phyloP scores from a whole-genome alignment of 2,113 vertebrate species.

The Anoplopoma fimbria region DNA sequence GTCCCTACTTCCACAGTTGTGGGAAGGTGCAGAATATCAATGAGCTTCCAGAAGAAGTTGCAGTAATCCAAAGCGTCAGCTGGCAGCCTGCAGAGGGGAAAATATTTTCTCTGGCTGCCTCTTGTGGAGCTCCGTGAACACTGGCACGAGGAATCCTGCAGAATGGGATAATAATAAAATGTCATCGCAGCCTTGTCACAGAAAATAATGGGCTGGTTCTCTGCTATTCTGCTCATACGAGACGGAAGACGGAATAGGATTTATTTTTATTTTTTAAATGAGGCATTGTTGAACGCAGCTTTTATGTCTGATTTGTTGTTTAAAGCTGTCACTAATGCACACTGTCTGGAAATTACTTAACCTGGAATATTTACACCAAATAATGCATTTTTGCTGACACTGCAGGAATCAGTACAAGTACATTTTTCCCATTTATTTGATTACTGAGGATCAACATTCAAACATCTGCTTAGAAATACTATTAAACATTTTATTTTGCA shows the following conservation, averaged over 20 bases:
- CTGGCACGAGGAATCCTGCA: constrained; percentile 32
- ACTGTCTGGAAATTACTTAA: neutral
- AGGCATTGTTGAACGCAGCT: neutral
- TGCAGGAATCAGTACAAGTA: neutral
- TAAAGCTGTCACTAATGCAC: neutral
- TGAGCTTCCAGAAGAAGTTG: constrained; percentile 43
- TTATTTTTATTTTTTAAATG: neutral
- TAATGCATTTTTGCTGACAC: neutral
- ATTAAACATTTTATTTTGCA: neutral
- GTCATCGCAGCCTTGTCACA: constrained; percentile 19
- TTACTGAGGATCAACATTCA: neutral
- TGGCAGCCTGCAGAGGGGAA: constrained; percentile 5
- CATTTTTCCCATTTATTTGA: neutral
- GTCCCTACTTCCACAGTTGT: constrained; percentile 7
- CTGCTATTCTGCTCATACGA: constrained; percentile 2
- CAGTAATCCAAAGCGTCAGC: constrained; percentile 36
- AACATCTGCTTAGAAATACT: neutral
- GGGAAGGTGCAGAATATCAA: constrained; percentile 52
- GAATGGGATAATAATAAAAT: constrained; percentile 38
- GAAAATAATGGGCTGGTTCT: constrained; percentile 27
- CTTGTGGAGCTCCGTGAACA: constrained; percentile 22
- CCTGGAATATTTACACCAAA: neutral
- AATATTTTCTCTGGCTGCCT: constrained; percentile 36
- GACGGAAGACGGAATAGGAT: neutral
- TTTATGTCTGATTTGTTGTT: neutral